These are phyloP conservation scores for Lepisosteus osseus DNA, from an alignment of 2,113 vertebrate genomes.

Conservation along the genomic window DNA sequence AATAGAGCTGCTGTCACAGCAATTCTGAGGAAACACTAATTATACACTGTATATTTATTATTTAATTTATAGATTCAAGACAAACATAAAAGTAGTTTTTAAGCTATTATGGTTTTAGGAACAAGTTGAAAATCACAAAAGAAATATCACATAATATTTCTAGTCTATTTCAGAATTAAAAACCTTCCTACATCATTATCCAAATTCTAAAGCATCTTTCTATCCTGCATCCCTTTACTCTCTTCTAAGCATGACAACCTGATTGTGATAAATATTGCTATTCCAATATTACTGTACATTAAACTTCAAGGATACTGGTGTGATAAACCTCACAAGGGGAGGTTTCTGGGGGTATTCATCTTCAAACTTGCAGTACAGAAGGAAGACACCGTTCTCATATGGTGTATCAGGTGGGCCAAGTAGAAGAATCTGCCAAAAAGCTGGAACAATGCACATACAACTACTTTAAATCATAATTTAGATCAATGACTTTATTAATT, in stretches of 20 bases:
- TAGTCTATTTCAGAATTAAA: no score
- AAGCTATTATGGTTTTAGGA: no score
- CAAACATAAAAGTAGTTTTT: no score
- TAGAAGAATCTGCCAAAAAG: conserved; percentile 57
- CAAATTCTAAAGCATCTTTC: background rate
- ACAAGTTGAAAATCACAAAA: background rate
- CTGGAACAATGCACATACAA: conserved; percentile 25
- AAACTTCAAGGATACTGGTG: conserved; percentile 46
- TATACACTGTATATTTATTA: no score
- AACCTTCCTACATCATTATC: background rate
- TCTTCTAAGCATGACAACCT: background rate
- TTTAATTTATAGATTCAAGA: no score
- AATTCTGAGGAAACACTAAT: no score
- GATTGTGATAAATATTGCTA: background rate
- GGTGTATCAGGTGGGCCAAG: conserved; percentile 56
- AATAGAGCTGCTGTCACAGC: no score
- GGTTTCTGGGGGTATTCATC: conserved; percentile 53
- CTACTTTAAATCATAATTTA: no score
- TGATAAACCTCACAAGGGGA: conserved; percentile 50
- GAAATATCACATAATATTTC: background rate
- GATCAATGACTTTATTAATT: no score
- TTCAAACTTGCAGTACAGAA: conserved; percentile 59
- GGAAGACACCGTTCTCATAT: conserved; percentile 52
- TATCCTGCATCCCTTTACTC: background rate
- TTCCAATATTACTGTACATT: background rate